phyloP scores from a whole-genome alignment of 2,888 invertebrate species.

The Leptinotarsa haldemani region DNA sequence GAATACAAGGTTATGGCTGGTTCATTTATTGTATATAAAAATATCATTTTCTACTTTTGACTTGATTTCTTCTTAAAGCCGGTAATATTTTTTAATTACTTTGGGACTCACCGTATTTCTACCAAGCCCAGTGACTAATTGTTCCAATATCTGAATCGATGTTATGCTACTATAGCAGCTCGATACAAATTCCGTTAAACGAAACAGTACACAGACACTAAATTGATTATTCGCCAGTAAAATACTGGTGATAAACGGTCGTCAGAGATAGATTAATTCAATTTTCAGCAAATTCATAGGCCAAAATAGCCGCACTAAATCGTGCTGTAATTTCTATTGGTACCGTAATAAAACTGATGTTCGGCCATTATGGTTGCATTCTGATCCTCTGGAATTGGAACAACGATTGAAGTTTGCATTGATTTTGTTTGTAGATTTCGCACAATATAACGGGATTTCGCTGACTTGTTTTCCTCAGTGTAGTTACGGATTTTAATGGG shows the following conservation, averaged over 20 bases:
- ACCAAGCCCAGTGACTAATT: neutral
- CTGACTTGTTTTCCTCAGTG: too few species aligned
- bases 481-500: too few species aligned
- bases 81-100: too few species aligned
- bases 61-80: too few species aligned
- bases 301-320: conserved; percentile 1
- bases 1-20: too few species aligned
- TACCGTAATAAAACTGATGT: neutral
- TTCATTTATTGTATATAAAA: too few species aligned
- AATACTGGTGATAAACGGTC: neutral
- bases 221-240: neutral
- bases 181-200: neutral
- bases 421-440: neutral
- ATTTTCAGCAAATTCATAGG: neutral
- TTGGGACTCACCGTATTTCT: too few species aligned
- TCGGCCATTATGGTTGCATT: neutral
- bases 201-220: neutral
- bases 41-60: too few species aligned
- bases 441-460: too few species aligned
- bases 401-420: neutral
- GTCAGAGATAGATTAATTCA: neutral
- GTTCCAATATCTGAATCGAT: neutral
- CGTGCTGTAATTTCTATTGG: neutral
- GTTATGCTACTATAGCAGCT: neutral
- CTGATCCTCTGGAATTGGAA: neutral